Evolutionary conservation across 1,140 invertebrate species (phyloP).

Genomic region (Drosophila ananassae): DNA sequence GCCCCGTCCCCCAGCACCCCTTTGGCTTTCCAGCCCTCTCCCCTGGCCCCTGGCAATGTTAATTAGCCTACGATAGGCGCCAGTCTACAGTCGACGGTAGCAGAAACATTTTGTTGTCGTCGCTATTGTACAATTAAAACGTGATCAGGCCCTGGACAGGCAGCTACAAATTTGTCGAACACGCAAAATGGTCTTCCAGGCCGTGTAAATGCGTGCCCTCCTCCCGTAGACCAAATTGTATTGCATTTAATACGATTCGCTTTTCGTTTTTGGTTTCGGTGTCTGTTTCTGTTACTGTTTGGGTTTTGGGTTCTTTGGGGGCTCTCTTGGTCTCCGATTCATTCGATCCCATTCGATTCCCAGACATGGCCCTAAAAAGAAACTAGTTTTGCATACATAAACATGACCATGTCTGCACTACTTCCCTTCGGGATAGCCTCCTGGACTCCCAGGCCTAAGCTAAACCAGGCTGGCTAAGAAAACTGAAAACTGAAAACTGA

Average conservation of each 20-base stretch:
- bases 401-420: constrained; percentile 72
- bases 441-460: constrained; percentile 5
- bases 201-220: constrained; percentile 68
- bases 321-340: constrained; percentile 32
- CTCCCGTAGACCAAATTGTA: constrained; percentile 47
- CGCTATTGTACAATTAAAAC: constrained; percentile 79
- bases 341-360: constrained; percentile 64
- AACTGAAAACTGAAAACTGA: not conserved
- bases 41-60: constrained; percentile 47
- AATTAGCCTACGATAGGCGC: constrained; percentile 75
- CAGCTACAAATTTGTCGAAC: constrained; percentile 81
- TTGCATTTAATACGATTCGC: constrained; percentile 61
- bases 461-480: too few species aligned
- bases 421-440: constrained; percentile 58
- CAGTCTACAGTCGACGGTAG: constrained; percentile 63
- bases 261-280: constrained; percentile 24
- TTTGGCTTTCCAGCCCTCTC: not conserved
- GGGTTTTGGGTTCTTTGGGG: constrained; percentile 18
- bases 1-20: not conserved
- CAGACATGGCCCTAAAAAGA: constrained; percentile 79
- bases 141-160: constrained; percentile 73
- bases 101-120: constrained; percentile 65
- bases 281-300: not conserved
- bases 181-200: constrained; percentile 72
- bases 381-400: constrained; percentile 82